Evolutionary conservation across 2,797 vertebrate genomes (phyloP), one percentile per base, ranked within the genome.

Genomic region (Acomys russatus): DNA sequence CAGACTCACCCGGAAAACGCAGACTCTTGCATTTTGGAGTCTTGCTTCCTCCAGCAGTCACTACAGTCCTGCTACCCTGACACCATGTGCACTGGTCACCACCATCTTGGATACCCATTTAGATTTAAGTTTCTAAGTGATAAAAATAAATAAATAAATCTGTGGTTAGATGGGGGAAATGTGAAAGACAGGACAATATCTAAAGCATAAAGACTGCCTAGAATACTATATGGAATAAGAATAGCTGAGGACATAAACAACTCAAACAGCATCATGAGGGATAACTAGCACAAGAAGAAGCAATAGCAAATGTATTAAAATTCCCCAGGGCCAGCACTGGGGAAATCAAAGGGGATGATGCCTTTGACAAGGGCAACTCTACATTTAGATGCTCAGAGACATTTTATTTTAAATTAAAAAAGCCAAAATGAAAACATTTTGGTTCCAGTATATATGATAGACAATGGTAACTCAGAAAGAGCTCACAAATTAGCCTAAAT

Each of bases 371-470:
- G 17, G 9, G 7, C 30, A 49, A 14, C 1, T 89, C 56, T 11
- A 64, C 5, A 4, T 18, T 74, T 18, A 90, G 64, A 63, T 76
- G 33, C 20, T 63, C 12, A 91, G 33, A 54, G 8, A 76, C 20
- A 4, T 33, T 51, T 74, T 73, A 59, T 63, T 61, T 87, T 56
- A 44, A 15, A 44, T 49, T 70, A 93, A 88, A 6, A 33, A 77
- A 86, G 82, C 11, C 4, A 9, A 89, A 3, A 77, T 74, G 56
- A 89, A 96, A 95, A 91, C 15, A 80, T 85, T 94, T 96, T 89
- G 9, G 5, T 59, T 92, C n/a, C 3, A 51, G 9, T 30, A 64
- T 23, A 51, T 95, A 22, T 94, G 85, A 76, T 22, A 77, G 49
- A 91, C 30, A 82, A 33, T 49, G 78, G 70, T 38, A 63, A 35